Evolutionary conservation across 2,113 vertebrate species (phyloP), one percentile per base, ranked within the genome.

Genomic region (Stomatorhinus ivindoensis): DNA sequence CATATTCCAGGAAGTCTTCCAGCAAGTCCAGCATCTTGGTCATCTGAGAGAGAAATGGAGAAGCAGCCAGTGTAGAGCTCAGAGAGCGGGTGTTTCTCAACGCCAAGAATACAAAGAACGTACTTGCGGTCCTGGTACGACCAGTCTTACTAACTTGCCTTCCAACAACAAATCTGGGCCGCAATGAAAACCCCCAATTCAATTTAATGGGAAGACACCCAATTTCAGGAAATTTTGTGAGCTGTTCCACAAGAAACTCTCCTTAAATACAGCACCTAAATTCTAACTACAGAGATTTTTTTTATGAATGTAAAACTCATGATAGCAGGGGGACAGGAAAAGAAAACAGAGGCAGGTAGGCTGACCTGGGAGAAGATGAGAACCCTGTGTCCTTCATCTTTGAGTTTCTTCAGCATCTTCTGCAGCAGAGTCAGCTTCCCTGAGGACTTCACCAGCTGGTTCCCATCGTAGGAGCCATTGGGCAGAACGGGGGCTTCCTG

Each of bases 1-100:
- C 98, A 0, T 97, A 97, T 92, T 99, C 98, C 92, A 99, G 93
- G 91, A 99, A 99, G 89, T 99, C 98, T 93, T 99, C 98, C 89
- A 99, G 94, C 89, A 99, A 94, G 93, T 99, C 98, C 95, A 99
- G 92, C 98, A 99, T 99, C 95, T 99, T 99, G 0, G 98, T 99
- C 98, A 99, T 99, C 98, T 98, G 91, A 89, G 89, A 48, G 42
- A 0, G 39, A 42, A 0, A 27, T n/a, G 24, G 15, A 89, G n/a
- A 42, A 80, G 27, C 27, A 76, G 76, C 42, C 51, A 51, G 80
- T 85, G 58, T 44, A 44, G 46, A 69, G n/a, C 88, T 39, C 3
- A 46, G 31, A n/a, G n/a, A 21, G 80, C 19, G 47, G 80, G 84
- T 84, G n/a, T 65, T 65, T 27, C 61, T 27, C n/a, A 11, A 69